These are phyloP conservation scores for Ectobius pallidus DNA, from an alignment of 2,888 invertebrate species.

Conservation along the genomic window DNA sequence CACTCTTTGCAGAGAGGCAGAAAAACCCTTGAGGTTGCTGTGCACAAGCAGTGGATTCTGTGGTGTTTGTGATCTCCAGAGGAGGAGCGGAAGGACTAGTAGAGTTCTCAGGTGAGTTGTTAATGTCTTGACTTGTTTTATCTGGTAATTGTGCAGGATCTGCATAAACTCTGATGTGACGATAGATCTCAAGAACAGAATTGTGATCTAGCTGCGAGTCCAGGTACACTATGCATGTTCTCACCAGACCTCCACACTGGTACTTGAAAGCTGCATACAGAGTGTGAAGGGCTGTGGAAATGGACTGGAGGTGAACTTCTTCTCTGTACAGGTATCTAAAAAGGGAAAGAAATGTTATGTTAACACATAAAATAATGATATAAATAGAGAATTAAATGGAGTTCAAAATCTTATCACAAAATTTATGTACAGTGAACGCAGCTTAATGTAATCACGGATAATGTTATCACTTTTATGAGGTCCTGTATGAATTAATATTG, in stretches of 20 bases:
- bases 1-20: conserved; percentile 50
- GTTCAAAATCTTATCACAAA: no score
- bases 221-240: conserved; percentile 70
- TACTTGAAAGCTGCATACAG: conserved; percentile 78
- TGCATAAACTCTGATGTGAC: conserved; percentile 52
- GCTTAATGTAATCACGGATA: no score
- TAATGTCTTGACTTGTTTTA: not conserved
- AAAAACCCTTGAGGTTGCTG: no score
- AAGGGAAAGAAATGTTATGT: no score
- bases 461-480: no score
- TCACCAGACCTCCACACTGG: conserved; percentile 71
- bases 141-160: not conserved
- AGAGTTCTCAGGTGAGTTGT: not conserved
- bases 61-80: not conserved
- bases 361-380: no score
- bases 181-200: conserved; percentile 70
- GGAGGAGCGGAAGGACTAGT: conserved; percentile 45
- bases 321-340: conserved; percentile 68
- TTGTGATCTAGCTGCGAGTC: conserved; percentile 66
- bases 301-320: conserved; percentile 65
- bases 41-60: not conserved
- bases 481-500: no score
- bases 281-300: conserved; percentile 69
- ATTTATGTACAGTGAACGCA: no score
- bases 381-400: no score